Evolutionary conservation across 2,797 vertebrate genomes (phyloP), one percentile per base, ranked within the genome.

Genomic region (Knipowitschia caucasica): DNA sequence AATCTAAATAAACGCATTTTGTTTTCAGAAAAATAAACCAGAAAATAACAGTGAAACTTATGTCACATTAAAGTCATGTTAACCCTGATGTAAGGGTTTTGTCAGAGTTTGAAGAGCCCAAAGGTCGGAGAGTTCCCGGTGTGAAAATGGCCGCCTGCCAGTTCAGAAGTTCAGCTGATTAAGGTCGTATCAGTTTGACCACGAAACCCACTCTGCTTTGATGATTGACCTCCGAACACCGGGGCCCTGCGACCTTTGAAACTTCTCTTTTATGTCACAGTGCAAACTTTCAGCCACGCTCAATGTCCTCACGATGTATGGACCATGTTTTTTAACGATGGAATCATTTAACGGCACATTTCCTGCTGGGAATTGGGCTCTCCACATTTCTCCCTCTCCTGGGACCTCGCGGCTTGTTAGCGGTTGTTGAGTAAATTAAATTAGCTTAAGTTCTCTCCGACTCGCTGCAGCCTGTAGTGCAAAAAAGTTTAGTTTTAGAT

Each of bases 91-190:
- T n/a, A n/a, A n/a, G n/a, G n/a, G n/a, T n/a, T n/a, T 8, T 35
- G 6, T 7, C 17, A 8, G 15, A 36, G 7, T 9, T 17, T 18
- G 15, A 36, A 36, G 18, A 7, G 33, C 11, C 20, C 39, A 24
- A 21, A 42, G 38, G 18, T 24, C 39, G 3, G 7, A 15, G 3
- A 5, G 23, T 25, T 26, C 3, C 2, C 7, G 23, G 42, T 26
- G 44, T 17, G 44, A 46, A 46, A 30, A 11, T 46, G 26, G 44
- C 10, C 26, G 15, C 5, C 44, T 29, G 26, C 44, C 44, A 20
- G 25, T 17, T 29, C 15, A 45, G n/a, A 12, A 46, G 44, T 46
- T 29, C 15, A 18, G 27, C 44, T 31, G 27, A 47, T 47, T 6
- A 31, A 47, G 27, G 45, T 47, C 45, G 8, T 47, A 47, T 31